Percentiles rank a stretch among this genome's conserved stretches.
Conservation (phyloP, 2,888 invertebrate species). For the Choristoneura rosaceana region DNA sequence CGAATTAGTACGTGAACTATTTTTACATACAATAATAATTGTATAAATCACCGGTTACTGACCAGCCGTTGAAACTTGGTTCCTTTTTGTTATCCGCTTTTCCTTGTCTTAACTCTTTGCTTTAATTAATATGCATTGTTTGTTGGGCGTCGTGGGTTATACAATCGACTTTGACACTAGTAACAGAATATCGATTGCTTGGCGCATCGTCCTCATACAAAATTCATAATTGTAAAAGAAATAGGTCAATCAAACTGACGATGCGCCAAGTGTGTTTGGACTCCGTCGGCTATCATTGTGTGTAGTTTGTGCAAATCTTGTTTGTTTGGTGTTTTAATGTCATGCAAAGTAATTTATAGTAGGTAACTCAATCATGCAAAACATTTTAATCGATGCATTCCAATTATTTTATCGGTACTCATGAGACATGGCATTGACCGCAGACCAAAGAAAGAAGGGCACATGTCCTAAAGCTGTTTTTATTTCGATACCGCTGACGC, state of each 20-base stretch:
- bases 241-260: background rate
- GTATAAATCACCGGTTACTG: no score
- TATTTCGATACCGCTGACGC: no score
- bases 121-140: conserved; percentile 28
- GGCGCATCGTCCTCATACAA: conserved; percentile 42
- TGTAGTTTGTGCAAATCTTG: conserved; percentile 45
- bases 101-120: no score
- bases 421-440: conserved; percentile 32
- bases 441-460: no score
- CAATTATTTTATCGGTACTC: conserved; percentile 4
- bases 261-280: conserved; percentile 43
- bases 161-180: conserved; percentile 37
- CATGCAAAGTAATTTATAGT: conserved; percentile 45
- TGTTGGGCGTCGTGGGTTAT: conserved; percentile 15
- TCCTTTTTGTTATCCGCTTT: no score
- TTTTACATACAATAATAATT: no score
- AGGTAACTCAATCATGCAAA: conserved; percentile 5
- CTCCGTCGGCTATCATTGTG: conserved; percentile 45
- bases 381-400: conserved; percentile 9
- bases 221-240: background rate
- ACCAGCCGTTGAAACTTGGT: no score
- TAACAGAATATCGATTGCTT: conserved; percentile 36
- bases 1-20: no score
- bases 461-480: no score
- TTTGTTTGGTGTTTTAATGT: conserved; percentile 42